These are phyloP conservation scores for Drosophila azteca DNA, from an alignment of 1,140 invertebrate species.

Conservation along the genomic window DNA sequence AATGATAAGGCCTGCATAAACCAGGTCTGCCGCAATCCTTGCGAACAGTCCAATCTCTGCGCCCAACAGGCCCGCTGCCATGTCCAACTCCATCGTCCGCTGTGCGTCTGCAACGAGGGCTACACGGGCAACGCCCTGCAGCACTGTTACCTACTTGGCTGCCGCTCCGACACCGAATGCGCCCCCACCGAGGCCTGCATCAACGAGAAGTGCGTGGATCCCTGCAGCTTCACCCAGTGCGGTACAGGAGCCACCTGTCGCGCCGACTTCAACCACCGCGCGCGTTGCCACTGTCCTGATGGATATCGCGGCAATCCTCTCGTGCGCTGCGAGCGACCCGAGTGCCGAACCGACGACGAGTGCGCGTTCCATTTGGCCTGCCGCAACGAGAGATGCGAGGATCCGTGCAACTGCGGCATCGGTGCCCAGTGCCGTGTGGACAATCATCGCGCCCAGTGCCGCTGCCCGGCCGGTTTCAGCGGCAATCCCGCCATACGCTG, in stretches of 20 bases:
- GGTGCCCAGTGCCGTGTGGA: conserved; percentile 91
- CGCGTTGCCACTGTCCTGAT: conserved; percentile 91
- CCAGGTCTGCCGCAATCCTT: conserved; percentile 91
- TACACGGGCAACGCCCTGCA: conserved; percentile 93
- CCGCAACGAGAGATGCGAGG: conserved; percentile 89
- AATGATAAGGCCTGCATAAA: conserved; percentile 93
- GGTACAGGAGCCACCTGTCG: conserved; percentile 92
- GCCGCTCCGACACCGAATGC: conserved; percentile 93
- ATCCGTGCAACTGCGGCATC: conserved; percentile 90
- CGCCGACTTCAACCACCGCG: conserved; percentile 88
- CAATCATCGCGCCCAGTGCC: conserved; percentile 90
- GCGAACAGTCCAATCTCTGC: conserved; percentile 88
- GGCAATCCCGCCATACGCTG: conserved; percentile 91
- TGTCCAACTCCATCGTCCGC: conserved; percentile 91
- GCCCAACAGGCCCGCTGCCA: conserved; percentile 92
- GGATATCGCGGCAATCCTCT: conserved; percentile 91
- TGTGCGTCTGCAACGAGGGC: conserved; percentile 92
- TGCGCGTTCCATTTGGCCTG: conserved; percentile 91
- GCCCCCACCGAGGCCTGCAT: conserved; percentile 92
- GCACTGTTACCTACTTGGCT: conserved; percentile 87
- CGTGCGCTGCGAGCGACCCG: conserved; percentile 89
- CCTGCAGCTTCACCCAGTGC: conserved; percentile 91
- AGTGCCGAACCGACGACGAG: conserved; percentile 90
- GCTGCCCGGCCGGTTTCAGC: conserved; percentile 91
- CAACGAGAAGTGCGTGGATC: conserved; percentile 92